Conservation (phyloP, 92 coral and sea anemone genomes). For the Epizoanthus fatuus region DNA sequence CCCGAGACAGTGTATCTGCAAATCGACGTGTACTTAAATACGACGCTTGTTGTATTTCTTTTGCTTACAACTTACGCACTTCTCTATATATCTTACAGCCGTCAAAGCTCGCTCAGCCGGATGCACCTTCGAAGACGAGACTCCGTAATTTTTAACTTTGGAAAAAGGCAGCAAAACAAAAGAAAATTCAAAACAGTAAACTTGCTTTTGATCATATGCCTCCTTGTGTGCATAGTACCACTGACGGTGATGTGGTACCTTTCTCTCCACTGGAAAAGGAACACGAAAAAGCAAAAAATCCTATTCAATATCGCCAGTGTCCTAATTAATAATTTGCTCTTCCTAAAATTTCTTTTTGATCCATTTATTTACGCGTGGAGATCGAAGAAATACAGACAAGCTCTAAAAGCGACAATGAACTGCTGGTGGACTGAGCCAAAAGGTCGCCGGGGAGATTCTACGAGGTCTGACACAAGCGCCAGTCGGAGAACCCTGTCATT, state of each 20-base stretch:
- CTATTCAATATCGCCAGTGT: slow-evolving; percentile 51
- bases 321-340: slow-evolving; percentile 64
- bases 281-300: not conserved
- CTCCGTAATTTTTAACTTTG: slow-evolving; percentile 15
- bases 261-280: slow-evolving; percentile 62
- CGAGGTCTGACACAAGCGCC: not conserved
- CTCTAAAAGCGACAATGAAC: slow-evolving; percentile 54
- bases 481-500: slow-evolving; percentile 21
- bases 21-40: slow-evolving; percentile 72
- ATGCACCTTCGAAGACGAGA: slow-evolving; percentile 47
- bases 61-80: slow-evolving; percentile 71
- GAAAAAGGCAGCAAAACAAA: slow-evolving; percentile 15
- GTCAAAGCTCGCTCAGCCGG: slow-evolving; percentile 46
- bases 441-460: slow-evolving; percentile 7
- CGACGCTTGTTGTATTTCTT: slow-evolving; percentile 62
- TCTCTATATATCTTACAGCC: slow-evolving; percentile 70
- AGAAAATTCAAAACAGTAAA: slow-evolving; percentile 67
- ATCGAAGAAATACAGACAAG: slow-evolving; percentile 71
- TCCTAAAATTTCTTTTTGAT: slow-evolving; percentile 79
- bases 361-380: slow-evolving; percentile 84
- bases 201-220: slow-evolving; percentile 67
- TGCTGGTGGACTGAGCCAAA: slow-evolving; percentile 27
- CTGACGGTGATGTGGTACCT: slow-evolving; percentile 81
- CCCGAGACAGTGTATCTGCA: slow-evolving; percentile 60
- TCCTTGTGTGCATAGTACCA: slow-evolving; percentile 64